Evolutionary conservation across 1,140 invertebrate genomes (phyloP).

Genomic region (Drosophila guanche): DNA sequence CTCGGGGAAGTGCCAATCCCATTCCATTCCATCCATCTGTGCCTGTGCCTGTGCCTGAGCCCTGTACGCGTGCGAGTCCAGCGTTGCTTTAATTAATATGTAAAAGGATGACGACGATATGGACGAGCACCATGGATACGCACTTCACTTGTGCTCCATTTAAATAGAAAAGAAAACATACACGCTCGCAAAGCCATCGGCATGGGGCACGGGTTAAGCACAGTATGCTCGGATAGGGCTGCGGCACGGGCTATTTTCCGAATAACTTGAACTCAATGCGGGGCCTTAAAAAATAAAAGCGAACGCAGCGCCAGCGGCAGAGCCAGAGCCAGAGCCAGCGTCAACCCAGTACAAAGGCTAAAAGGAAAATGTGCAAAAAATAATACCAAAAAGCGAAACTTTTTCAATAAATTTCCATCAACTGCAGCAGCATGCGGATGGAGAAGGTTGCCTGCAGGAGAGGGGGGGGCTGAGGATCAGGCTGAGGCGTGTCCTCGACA

Average conservation of each 20-base stretch:
- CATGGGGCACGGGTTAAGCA: constrained; percentile 28
- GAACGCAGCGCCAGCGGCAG: constrained; percentile 21
- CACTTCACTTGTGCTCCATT: constrained; percentile 81
- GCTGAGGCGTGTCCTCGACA: constrained; percentile 52
- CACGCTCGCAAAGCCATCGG: constrained; percentile 23
- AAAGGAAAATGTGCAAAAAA: constrained; percentile 48
- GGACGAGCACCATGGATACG: constrained; percentile 50
- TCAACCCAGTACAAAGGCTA: constrained; percentile 66
- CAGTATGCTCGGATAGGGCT: constrained; percentile 24
- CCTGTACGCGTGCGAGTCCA: constrained; percentile 2
- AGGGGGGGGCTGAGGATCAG: constrained; percentile 2
- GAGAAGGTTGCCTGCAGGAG: not conserved
- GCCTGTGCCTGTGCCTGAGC: not conserved
- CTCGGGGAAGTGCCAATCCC: constrained; percentile 17
- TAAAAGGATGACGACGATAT: constrained; percentile 53
- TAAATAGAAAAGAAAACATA: constrained; percentile 78
- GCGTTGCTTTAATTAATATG: constrained; percentile 73
- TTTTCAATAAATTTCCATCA: constrained; percentile 81
- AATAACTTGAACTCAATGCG: constrained; percentile 80
- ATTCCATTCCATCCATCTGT: too few species aligned
- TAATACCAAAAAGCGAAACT: constrained; percentile 71
- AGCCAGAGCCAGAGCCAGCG: constrained; percentile 3
- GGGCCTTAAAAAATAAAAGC: constrained; percentile 72
- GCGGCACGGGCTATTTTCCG: constrained; percentile 71
- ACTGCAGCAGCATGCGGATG: constrained; percentile 48